These are phyloP conservation scores for Willowsia nigromaculata DNA, from an alignment of 2,888 invertebrate species.

Conservation along the genomic window DNA sequence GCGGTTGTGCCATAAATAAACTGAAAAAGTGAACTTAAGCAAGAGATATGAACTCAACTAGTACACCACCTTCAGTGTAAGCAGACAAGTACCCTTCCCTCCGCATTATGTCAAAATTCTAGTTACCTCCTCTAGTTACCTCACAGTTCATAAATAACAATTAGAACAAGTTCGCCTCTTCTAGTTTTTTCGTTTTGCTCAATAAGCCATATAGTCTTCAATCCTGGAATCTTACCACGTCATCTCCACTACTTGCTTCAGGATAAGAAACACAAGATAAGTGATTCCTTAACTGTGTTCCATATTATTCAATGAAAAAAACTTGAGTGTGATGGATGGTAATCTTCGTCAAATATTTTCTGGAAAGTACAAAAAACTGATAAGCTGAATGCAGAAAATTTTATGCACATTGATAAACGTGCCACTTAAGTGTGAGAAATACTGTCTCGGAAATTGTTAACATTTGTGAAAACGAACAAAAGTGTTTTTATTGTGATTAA, in stretches of 20 bases:
- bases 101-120: slow-evolving; percentile 40
- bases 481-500: background rate
- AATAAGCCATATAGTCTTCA: slow-evolving; percentile 32
- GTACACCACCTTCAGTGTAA: background rate
- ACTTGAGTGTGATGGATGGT: slow-evolving; percentile 26
- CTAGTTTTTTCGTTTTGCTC: slow-evolving; percentile 40
- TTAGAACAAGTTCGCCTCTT: background rate
- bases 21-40: slow-evolving; percentile 6
- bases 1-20: slow-evolving; percentile 3
- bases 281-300: slow-evolving; percentile 42
- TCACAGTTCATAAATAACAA: slow-evolving; percentile 22
- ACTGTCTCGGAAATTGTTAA: background rate
- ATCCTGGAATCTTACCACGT: background rate
- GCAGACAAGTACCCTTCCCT: background rate
- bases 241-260: background rate
- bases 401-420: background rate
- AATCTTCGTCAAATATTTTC: background rate
- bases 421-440: background rate
- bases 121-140: slow-evolving; percentile 6
- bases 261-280: background rate
- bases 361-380: slow-evolving; percentile 19
- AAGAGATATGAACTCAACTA: background rate
- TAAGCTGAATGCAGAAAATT: background rate
- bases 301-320: background rate
- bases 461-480: background rate